These are phyloP conservation scores for Apis florea DNA, from an alignment of 1,140 invertebrate species.

Conservation along the genomic window DNA sequence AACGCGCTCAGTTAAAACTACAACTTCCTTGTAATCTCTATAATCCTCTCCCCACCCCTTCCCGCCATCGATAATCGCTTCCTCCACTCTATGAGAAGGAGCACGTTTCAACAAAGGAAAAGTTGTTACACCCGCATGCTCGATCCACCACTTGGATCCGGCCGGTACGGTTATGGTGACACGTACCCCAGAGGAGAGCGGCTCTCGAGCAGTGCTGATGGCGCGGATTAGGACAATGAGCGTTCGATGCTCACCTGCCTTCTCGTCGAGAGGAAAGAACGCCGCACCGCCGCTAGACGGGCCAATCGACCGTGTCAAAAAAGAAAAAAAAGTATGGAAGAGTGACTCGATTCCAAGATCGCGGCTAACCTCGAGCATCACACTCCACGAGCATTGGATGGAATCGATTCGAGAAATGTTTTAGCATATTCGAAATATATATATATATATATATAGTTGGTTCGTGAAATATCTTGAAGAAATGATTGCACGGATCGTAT, in stretches of 20 bases:
- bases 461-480: no score
- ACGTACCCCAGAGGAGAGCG: slow-evolving; percentile 58
- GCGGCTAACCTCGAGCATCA: no score
- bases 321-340: background rate
- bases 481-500: no score
- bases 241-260: slow-evolving; percentile 77
- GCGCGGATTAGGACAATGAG: slow-evolving; percentile 72
- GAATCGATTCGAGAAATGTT: background rate
- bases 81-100: slow-evolving; percentile 12
- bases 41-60: no score
- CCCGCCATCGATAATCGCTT: background rate
- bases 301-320: background rate
- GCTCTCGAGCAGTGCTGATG: slow-evolving; percentile 75
- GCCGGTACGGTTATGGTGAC: slow-evolving; percentile 56
- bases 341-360: no score
- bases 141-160: slow-evolving; percentile 21
- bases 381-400: background rate
- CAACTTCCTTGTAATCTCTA: background rate
- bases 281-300: background rate
- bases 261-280: background rate
- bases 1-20: no score
- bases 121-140: slow-evolving; percentile 20
- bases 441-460: no score
- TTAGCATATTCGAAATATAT: no score
- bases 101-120: background rate